Evolutionary conservation across 2,888 invertebrate genomes (phyloP).

Genomic region (Pyrocoelia pectoralis): DNA sequence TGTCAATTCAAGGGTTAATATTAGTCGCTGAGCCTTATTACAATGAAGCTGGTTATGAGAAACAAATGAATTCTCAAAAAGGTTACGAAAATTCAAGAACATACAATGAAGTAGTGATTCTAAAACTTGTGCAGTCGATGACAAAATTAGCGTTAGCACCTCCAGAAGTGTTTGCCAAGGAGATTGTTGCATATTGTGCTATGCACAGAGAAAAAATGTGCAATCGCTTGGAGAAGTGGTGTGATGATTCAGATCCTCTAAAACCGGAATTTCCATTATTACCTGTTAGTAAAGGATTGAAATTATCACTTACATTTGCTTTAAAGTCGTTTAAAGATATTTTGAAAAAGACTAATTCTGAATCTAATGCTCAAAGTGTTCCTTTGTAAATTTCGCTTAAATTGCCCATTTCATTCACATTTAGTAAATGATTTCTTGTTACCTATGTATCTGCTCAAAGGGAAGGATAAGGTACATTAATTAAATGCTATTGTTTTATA

Average conservation of each 20-base stretch:
- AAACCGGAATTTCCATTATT: conserved; percentile 87
- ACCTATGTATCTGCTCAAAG: conserved; percentile 4
- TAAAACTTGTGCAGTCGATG: conserved; percentile 92
- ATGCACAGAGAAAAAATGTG: conserved; percentile 54
- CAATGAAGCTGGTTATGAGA: conserved; percentile 98
- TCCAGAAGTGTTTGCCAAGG: conserved; percentile 80
- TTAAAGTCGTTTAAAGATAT: conserved; percentile 63
- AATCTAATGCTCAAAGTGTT: conserved; percentile 13
- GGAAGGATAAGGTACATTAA: conserved; percentile 1
- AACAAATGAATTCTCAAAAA: conserved; percentile 89
- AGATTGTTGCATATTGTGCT: conserved; percentile 77
- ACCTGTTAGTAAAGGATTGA: conserved; percentile 93
- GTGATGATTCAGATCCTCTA: conserved; percentile 63
- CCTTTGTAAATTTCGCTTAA: conserved; percentile 9
- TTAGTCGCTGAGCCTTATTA: conserved; percentile 95
- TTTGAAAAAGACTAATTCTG: conserved; percentile 43
- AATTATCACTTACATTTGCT: conserved; percentile 76
- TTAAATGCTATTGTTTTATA: neutral
- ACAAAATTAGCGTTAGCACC: conserved; percentile 80
- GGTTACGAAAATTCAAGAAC: conserved; percentile 94
- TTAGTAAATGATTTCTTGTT: conserved; percentile 12
- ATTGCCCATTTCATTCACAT: neutral
- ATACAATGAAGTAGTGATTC: conserved; percentile 97
- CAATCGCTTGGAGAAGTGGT: conserved; percentile 53
- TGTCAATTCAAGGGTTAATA: conserved; percentile 95